These are phyloP conservation scores for Meteorus sp. DNA, from an alignment of 1,140 invertebrate species.

Conservation along the genomic window DNA sequence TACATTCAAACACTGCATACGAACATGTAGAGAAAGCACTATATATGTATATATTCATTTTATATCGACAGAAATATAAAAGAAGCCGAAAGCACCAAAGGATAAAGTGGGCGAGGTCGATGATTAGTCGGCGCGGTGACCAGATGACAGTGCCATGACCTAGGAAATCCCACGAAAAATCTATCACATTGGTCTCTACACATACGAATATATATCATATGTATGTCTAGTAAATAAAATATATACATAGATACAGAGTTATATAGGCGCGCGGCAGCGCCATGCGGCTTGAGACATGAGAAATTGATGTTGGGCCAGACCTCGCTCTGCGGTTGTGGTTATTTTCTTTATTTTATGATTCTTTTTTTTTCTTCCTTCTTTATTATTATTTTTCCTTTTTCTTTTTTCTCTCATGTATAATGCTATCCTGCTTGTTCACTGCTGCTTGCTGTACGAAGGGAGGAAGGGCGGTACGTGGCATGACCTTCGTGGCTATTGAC, in stretches of 20 bases:
- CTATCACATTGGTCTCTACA: not conserved
- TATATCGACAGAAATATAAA: not conserved
- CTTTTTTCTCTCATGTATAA: too few species aligned
- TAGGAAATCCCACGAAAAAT: constrained; percentile 39
- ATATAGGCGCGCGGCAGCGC: not conserved
- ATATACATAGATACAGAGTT: constrained; percentile 7
- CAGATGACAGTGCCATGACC: constrained; percentile 45
- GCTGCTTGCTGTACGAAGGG: too few species aligned
- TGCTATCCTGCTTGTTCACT: too few species aligned
- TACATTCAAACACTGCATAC: not conserved
- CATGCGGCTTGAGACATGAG: constrained; percentile 16
- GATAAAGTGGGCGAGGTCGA: constrained; percentile 3
- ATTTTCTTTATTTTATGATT: constrained; percentile 18
- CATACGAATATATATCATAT: too few species aligned
- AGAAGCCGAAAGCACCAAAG: not conserved
- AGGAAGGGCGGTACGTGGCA: constrained; percentile 8
- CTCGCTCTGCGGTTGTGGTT: constrained; percentile 15
- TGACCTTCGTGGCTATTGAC: constrained; percentile 15
- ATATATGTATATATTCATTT: too few species aligned
- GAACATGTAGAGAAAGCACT: not conserved
- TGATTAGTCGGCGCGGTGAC: constrained; percentile 16
- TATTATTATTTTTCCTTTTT: not conserved
- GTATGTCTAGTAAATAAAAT: too few species aligned
- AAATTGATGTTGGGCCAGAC: constrained; percentile 25
- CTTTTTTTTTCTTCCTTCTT: not conserved